These are phyloP conservation scores for Drosophila dives DNA, from an alignment of 2,888 invertebrate genomes.

Conservation along the genomic window DNA sequence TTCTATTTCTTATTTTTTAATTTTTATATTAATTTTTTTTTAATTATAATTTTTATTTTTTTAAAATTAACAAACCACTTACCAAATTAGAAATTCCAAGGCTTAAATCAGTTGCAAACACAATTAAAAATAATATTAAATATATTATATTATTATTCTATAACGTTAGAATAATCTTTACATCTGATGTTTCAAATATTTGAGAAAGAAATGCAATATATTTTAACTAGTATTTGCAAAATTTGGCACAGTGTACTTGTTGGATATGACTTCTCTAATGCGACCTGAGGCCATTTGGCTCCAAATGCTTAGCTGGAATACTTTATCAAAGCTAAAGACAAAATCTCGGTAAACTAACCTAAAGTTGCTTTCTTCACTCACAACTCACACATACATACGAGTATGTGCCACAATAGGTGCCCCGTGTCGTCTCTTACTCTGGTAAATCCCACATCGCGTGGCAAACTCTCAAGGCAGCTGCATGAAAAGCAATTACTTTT, in stretches of 20 bases:
- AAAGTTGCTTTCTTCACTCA: slow-evolving; percentile 8
- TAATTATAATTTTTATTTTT: too few species aligned
- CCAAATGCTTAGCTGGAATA: background rate
- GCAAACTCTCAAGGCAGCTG: slow-evolving; percentile 46
- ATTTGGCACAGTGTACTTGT: background rate
- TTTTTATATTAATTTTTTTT: background rate
- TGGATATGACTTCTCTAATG: slow-evolving; percentile 4
- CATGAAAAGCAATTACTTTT: slow-evolving; percentile 76
- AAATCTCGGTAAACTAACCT: slow-evolving; percentile 23
- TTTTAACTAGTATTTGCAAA: background rate
- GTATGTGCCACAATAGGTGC: background rate
- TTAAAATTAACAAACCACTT: background rate
- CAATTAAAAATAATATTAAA: background rate
- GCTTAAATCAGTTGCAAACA: background rate
- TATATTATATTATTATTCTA: background rate
- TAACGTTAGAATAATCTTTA: background rate
- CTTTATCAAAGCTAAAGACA: slow-evolving; percentile 14
- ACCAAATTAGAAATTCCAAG: background rate
- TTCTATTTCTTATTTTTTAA: background rate
- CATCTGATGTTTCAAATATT: background rate
- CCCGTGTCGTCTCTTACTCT: background rate
- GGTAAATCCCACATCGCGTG: background rate
- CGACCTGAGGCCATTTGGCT: slow-evolving; percentile 9
- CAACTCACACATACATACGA: background rate
- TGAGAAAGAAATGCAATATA: background rate